Percentiles rank a stretch among this genome's conserved stretches.
phyloP scores from a whole-genome alignment of 2,888 invertebrate genomes.

The Lamellibrachia columna region DNA sequence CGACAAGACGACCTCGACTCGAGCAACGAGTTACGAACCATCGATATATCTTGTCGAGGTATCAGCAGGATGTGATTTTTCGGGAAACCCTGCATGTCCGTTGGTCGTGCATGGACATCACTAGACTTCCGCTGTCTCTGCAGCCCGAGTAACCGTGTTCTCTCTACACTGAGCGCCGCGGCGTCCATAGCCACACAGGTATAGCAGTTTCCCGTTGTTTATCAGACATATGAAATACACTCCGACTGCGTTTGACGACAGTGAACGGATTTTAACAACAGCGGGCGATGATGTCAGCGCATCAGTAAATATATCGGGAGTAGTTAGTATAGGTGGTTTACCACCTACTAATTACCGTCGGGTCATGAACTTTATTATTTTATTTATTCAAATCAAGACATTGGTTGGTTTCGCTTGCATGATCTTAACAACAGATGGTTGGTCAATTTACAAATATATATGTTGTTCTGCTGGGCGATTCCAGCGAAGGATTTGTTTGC shows the following conservation, averaged over 20 bases:
- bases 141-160: not conserved
- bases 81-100: not conserved
- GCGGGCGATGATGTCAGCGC: not conserved
- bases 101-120: not conserved
- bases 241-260: not conserved
- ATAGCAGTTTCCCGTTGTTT: not conserved
- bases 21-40: not conserved
- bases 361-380: not conserved
- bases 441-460: not conserved
- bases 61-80: not conserved
- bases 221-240: not conserved
- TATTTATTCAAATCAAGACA: not conserved
- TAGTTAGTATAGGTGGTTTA: too few relatives aligned
- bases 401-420: not conserved
- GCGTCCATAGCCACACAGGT: not conserved
- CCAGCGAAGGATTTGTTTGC: not conserved
- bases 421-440: not conserved
- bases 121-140: not conserved
- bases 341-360: too few relatives aligned
- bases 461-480: not conserved
- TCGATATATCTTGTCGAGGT: not conserved
- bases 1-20: too few relatives aligned
- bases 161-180: not conserved
- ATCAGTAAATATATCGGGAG: not conserved
- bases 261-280: not conserved